These are phyloP conservation scores for Pristionchus exspectatus DNA, from an alignment of 2,888 invertebrate genomes.

Conservation along the genomic window DNA sequence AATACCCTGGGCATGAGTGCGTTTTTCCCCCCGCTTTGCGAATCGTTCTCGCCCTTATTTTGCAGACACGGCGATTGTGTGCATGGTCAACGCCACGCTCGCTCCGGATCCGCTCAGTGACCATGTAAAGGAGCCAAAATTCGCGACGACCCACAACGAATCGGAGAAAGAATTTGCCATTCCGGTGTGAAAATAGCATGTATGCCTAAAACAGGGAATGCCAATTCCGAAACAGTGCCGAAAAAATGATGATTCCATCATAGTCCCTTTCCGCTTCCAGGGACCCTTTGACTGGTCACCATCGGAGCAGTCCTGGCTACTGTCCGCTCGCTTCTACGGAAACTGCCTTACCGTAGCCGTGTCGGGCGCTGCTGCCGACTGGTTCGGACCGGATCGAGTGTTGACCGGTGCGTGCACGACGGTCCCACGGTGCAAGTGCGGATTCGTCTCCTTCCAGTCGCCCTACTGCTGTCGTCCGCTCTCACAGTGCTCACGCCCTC, in stretches of 20 bases:
- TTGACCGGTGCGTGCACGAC: not conserved
- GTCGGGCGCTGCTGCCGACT: not conserved
- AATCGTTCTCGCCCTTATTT: not conserved
- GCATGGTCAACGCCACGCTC: not conserved
- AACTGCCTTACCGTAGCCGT: not conserved
- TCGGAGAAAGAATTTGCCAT: not conserved
- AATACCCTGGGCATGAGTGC: not conserved
- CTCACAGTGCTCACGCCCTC: not conserved
- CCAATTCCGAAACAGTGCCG: too few species aligned
- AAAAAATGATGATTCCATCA: too few species aligned
- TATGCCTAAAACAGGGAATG: not conserved
- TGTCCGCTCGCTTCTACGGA: not conserved
- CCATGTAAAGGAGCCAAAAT: not conserved
- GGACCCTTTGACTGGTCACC: not conserved
- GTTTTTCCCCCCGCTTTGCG: too few species aligned
- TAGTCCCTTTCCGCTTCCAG: not conserved
- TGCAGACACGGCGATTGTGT: not conserved
- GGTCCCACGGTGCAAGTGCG: too few species aligned
- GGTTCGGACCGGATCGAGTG: not conserved
- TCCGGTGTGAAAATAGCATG: not conserved
- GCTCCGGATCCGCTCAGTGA: not conserved
- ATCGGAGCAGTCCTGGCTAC: not conserved
- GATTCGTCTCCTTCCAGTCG: too few species aligned
- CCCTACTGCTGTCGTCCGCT: not conserved
- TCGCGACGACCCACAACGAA: not conserved